Base-by-base conservation (phyloP, 2,888 invertebrate genomes). In the Drosophila nr. perissopoda region DNA sequence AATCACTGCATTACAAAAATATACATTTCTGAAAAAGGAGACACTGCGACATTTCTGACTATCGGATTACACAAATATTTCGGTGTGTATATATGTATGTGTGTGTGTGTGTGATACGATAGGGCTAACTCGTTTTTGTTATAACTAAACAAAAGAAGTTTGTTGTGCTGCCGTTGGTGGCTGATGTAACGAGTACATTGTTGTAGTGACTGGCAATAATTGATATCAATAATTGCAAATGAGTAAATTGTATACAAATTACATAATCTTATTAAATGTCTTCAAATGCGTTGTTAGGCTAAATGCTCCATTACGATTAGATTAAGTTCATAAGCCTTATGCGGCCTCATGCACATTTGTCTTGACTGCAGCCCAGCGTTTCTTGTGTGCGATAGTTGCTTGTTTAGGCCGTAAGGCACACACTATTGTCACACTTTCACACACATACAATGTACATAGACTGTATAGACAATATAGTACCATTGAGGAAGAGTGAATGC, bases 181-280 rank as follows among this genome's bases (percentile, higher is more conserved):
- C 69, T 62, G 45, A 31, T 57, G 52, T 58, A 53, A 45, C 33
- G 42, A 74, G 45, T 36, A 31, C 25, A 60, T 54, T 51, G 34
- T 56, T 61, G 25, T 57, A 66, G 69, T 57, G 76, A 29, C 80
- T 69, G 76, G 69, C 69, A 72, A 69, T 72, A 82, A 84, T 78
- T 81, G 73, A 70, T 72, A 77, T 60, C 69, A 74, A 80, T 48
- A 67, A 34, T 54, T 54, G 61, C 52, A 59, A 52, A 16, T 52
- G 48, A 25, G 27, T 16, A 48, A 57, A 49, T 31, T 49, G 45
- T 45, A 64, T 18, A 52, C 29, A 45, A 33, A 64, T 49, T 18
- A 53, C 62, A 48, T 27, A 73, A 59, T 66, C 56, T 62, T 25
- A n/a, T 56, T 66, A 56, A 29, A 60, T 70, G 63, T 63, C 54